Evolutionary conservation across 2,113 vertebrate genomes (phyloP).

Genomic region (Hyaena hyaena): DNA sequence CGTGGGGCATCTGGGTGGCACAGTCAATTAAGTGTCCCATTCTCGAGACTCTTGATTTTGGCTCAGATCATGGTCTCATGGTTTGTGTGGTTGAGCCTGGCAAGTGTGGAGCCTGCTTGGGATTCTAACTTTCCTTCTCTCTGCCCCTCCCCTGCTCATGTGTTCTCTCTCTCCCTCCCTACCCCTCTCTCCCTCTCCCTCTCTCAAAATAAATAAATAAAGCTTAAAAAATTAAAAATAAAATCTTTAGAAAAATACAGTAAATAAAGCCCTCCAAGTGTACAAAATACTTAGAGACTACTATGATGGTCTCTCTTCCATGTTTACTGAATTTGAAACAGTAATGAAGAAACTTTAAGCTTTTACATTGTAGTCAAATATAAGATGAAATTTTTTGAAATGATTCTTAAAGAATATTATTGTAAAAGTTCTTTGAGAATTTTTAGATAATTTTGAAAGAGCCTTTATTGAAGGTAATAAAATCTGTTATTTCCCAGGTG

Average conservation of each 20-base stretch:
- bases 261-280: not conserved
- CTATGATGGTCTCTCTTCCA: not conserved
- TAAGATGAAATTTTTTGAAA: not conserved
- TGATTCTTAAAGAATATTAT: slow-evolving; percentile 1
- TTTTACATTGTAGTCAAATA: not conserved
- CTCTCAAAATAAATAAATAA: too few species aligned
- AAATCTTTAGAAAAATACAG: not conserved
- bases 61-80: too few species aligned
- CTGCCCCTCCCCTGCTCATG: too few species aligned
- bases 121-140: too few species aligned
- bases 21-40: not conserved
- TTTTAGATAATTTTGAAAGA: slow-evolving; percentile 24
- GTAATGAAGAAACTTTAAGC: not conserved
- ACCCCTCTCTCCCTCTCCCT: too few species aligned
- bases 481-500: slow-evolving; percentile 22
- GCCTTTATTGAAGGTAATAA: not conserved
- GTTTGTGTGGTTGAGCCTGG: too few species aligned
- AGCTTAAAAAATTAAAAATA: not conserved
- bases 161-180: too few species aligned
- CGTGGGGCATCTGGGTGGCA: not conserved
- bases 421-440: slow-evolving; percentile 1
- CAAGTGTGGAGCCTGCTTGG: too few species aligned
- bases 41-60: not conserved
- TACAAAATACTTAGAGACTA: not conserved
- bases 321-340: slow-evolving; percentile 8